Percentiles rank a stretch among this genome's conserved stretches.
Evolutionary conservation across 2,797 vertebrate species (phyloP).

Genomic region (Acanthornis magna): DNA sequence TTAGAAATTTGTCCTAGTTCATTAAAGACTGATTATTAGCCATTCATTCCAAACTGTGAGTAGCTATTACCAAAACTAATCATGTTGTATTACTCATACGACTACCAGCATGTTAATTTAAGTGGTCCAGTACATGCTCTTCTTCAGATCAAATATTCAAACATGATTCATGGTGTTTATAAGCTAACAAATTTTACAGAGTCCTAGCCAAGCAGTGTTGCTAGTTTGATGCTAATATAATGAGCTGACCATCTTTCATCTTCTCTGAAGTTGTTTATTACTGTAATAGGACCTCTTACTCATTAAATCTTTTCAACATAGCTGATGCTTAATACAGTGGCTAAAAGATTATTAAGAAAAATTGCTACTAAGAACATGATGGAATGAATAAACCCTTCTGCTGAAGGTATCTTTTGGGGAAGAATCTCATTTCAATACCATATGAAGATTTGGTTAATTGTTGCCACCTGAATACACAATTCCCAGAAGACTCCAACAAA

Average conservation of each 20-base stretch:
- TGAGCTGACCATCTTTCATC: neutral
- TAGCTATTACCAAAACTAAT: neutral
- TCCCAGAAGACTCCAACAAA: neutral
- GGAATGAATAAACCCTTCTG: neutral
- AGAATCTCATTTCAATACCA: neutral
- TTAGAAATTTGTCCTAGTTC: neutral
- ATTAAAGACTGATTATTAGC: neutral
- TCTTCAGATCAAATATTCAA: neutral
- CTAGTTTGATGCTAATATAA: neutral
- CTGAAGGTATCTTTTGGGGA: neutral
- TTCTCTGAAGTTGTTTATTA: conserved; percentile 7
- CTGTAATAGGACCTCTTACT: neutral
- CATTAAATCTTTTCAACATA: neutral
- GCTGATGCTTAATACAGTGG: neutral
- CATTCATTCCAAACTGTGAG: neutral
- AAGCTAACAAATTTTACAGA: neutral
- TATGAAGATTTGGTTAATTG: neutral
- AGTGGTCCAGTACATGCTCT: neutral
- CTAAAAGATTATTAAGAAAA: conserved; percentile 22
- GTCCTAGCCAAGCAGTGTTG: neutral
- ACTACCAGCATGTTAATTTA: neutral
- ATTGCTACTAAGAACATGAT: neutral
- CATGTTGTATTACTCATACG: neutral
- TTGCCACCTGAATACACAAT: neutral
- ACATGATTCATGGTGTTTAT: neutral